A percentile compares a stretch with the other conserved stretches of the same genome.
Evolutionary conservation across 2,888 invertebrate genomes (phyloP).

Genomic region (Colostygia pectinataria): DNA sequence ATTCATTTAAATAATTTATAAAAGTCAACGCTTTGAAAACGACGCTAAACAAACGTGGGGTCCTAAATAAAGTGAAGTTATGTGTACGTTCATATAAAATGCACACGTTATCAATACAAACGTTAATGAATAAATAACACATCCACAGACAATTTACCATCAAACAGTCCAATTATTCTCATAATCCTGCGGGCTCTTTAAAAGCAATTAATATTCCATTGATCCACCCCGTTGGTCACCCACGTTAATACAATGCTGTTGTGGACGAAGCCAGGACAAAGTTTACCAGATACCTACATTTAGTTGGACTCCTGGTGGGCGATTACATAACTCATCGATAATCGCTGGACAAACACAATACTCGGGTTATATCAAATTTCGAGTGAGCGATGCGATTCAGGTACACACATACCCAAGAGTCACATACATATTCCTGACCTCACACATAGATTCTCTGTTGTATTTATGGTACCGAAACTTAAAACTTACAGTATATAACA

Average conservation of each 20-base stretch:
- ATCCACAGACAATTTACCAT: constrained; percentile 44
- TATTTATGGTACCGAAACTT: too few relatives aligned
- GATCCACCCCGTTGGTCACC: constrained; percentile 38
- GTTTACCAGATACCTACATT: too few relatives aligned
- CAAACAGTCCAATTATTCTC: constrained; percentile 63
- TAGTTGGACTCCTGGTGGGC: too few relatives aligned
- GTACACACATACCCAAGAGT: too few relatives aligned
- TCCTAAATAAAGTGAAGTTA: background rate
- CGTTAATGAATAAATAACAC: constrained; percentile 36
- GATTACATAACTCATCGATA: too few relatives aligned
- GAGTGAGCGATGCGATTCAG: too few relatives aligned
- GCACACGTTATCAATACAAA: constrained; percentile 15
- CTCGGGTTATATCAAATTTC: too few relatives aligned
- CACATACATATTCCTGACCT: too few relatives aligned
- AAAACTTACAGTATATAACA: too few relatives aligned
- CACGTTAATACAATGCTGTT: constrained; percentile 21
- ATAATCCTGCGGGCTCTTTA: constrained; percentile 57
- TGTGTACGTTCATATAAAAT: background rate
- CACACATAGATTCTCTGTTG: too few relatives aligned
- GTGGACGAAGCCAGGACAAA: constrained; percentile 23
- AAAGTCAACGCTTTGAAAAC: background rate
- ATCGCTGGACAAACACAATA: too few relatives aligned
- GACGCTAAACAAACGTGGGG: constrained; percentile 8
- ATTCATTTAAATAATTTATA: constrained; percentile 14
- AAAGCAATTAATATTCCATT: constrained; percentile 45